phyloP scores from a whole-genome alignment of 2,113 vertebrate species.

The Gambusia holbrooki region DNA sequence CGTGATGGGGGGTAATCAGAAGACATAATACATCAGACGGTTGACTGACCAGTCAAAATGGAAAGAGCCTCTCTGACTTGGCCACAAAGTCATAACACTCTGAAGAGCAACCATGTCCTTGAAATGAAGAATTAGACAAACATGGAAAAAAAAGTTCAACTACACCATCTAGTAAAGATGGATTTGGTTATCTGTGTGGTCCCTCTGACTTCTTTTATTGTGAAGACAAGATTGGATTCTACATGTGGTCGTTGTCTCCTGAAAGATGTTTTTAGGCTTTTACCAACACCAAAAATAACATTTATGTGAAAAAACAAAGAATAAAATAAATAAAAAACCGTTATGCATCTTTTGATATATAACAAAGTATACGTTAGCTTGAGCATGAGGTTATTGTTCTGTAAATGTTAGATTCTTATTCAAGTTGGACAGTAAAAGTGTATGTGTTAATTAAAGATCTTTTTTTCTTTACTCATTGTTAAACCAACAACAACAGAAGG shows the following conservation, averaged over 20 bases:
- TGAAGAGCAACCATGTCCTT: conserved; percentile 59
- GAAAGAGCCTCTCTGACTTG: conserved; percentile 34
- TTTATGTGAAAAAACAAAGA: background rate
- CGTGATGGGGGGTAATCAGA: conserved; percentile 75
- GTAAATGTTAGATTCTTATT: background rate
- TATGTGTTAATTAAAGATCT: background rate
- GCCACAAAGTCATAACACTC: conserved; percentile 44
- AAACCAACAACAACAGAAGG: background rate
- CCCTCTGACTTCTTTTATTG: conserved; percentile 26
- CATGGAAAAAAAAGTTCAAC: conserved; percentile 52
- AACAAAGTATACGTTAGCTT: background rate
- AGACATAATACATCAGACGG: conserved; percentile 76
- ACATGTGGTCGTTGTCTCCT: conserved; percentile 33
- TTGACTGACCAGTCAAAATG: conserved; percentile 43
- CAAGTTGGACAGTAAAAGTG: background rate
- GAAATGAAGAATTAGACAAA: conserved; percentile 62
- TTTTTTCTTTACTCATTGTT: background rate
- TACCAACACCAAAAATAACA: background rate
- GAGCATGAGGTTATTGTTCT: background rate
- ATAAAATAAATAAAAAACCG: background rate
- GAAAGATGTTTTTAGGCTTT: background rate
- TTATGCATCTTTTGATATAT: background rate
- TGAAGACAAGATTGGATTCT: conserved; percentile 37
- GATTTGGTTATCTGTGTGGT: conserved; percentile 55
- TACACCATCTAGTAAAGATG: conserved; percentile 49